Percentiles rank a stretch among this genome's conserved stretches.
phyloP scores from a whole-genome alignment of 2,888 invertebrate genomes.

The Lithodes maja region DNA sequence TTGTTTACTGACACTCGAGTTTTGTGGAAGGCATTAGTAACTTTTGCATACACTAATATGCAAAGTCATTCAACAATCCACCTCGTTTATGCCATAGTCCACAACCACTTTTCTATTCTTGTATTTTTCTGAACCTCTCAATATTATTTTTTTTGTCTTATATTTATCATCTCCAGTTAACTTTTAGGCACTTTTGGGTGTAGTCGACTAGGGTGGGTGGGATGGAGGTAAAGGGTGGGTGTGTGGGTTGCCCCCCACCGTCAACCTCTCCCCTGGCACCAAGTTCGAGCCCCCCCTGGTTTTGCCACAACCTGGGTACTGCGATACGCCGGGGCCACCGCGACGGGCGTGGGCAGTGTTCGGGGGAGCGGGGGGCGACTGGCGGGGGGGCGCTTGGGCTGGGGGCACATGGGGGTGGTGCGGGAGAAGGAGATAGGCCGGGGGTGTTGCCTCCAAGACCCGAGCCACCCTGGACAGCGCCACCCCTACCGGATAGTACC shows the following conservation, averaged over 20 bases:
- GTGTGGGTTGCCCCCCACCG: neutral
- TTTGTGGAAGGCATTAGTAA: no score
- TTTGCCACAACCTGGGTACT: slow-evolving; percentile 21
- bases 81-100: no score
- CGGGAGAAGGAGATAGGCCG: slow-evolving; percentile 44
- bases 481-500: slow-evolving; percentile 38
- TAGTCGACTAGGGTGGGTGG: no score
- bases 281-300: neutral
- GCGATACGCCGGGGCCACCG: neutral
- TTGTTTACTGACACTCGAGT: no score
- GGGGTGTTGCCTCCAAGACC: slow-evolving; percentile 45
- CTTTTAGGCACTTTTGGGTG: no score
- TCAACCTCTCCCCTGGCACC: neutral
- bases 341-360: slow-evolving; percentile 50
- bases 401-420: slow-evolving; percentile 47
- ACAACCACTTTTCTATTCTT: no score
- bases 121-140: no score
- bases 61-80: no score
- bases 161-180: no score
- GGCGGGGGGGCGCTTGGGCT: neutral
- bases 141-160: no score
- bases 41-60: no score
- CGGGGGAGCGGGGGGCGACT: slow-evolving; percentile 43
- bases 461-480: slow-evolving; percentile 40
- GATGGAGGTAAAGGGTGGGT: no score